Conservation (phyloP, 2,888 invertebrate species). For the Rhogogaster chlorosoma region DNA sequence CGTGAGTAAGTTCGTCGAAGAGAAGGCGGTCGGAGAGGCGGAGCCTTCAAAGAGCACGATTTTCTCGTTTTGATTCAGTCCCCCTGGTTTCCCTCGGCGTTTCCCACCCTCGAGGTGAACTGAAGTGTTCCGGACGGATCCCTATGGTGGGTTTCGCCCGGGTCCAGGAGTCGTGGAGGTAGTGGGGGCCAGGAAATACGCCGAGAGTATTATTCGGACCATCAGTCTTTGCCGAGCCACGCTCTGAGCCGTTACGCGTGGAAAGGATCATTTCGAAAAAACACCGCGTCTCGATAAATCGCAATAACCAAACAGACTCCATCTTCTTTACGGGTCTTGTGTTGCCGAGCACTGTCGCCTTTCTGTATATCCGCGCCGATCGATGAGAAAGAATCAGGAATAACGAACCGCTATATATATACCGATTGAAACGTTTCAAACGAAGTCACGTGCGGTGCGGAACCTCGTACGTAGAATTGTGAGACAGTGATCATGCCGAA, state of each 20-base stretch:
- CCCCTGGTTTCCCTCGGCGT: constrained; percentile 12
- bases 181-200: constrained; percentile 63
- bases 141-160: constrained; percentile 36
- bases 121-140: not conserved
- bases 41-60: constrained; percentile 44
- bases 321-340: not conserved
- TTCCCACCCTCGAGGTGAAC: not conserved
- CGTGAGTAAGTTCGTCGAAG: not conserved
- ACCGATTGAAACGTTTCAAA: not conserved
- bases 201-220: constrained; percentile 59
- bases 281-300: not conserved
- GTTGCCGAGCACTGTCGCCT: not conserved
- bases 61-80: constrained; percentile 40
- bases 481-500: constrained; percentile 28
- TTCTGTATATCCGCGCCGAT: not conserved
- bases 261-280: not conserved
- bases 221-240: constrained; percentile 71
- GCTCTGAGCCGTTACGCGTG: constrained; percentile 56
- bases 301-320: not conserved
- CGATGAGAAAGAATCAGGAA: not conserved
- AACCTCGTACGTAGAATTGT: not conserved
- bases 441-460: not conserved
- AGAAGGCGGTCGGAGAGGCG: constrained; percentile 42
- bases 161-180: constrained; percentile 52
- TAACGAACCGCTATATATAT: not conserved